These are phyloP conservation scores for Zaprionus tsacasi DNA, from an alignment of 1,140 invertebrate genomes.

Conservation along the genomic window DNA sequence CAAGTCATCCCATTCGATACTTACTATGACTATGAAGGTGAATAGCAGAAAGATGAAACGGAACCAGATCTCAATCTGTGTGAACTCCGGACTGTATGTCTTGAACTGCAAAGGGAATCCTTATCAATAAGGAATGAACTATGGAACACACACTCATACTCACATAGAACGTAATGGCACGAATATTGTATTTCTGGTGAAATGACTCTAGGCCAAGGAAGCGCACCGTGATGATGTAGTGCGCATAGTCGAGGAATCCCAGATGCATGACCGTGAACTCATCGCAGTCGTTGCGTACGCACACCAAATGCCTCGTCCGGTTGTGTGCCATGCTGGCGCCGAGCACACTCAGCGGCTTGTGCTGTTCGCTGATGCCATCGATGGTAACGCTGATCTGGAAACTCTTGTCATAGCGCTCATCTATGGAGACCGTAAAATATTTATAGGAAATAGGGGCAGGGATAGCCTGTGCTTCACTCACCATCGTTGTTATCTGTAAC, in stretches of 20 bases:
- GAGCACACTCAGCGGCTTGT: slow-evolving; percentile 88
- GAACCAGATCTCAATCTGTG: slow-evolving; percentile 98
- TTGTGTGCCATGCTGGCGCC: slow-evolving; percentile 88
- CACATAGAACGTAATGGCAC: slow-evolving; percentile 95
- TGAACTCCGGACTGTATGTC: slow-evolving; percentile 97
- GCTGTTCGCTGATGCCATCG: slow-evolving; percentile 90
- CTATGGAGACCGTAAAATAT: not conserved
- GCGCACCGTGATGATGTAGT: slow-evolving; percentile 93
- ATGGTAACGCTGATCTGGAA: slow-evolving; percentile 93
- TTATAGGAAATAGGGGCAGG: slow-evolving; percentile 84
- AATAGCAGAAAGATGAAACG: slow-evolving; percentile 95
- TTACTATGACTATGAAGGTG: slow-evolving; percentile 95
- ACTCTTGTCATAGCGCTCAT: slow-evolving; percentile 94
- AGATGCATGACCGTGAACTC: slow-evolving; percentile 95
- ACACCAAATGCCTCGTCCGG: slow-evolving; percentile 92
- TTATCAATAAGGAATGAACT: not conserved
- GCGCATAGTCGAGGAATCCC: slow-evolving; percentile 94
- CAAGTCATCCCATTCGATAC: slow-evolving; percentile 74
- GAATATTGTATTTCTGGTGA: slow-evolving; percentile 92
- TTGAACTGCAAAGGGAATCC: slow-evolving; percentile 90
- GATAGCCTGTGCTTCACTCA: slow-evolving; percentile 85
- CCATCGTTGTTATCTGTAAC: slow-evolving; percentile 93
- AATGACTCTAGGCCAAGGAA: slow-evolving; percentile 94
- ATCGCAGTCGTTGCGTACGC: slow-evolving; percentile 92
- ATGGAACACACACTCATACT: slow-evolving; percentile 85